Percentiles rank a stretch among this genome's conserved stretches.
These are phyloP conservation scores for Ptyas mucosa DNA, from an alignment of 2,113 vertebrate genomes.

Conservation along the genomic window DNA sequence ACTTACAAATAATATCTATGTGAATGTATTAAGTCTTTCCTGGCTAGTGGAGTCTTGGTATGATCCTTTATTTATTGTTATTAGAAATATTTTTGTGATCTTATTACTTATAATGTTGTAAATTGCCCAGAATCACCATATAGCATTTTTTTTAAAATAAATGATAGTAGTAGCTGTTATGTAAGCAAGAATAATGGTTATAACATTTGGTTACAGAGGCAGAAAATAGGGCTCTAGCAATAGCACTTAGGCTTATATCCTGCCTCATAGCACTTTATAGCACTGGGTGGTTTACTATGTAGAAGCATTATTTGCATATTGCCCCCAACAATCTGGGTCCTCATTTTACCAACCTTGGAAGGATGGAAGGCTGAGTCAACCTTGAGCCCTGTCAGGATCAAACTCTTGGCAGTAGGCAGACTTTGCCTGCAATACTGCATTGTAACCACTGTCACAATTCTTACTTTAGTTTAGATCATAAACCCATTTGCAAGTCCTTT, in stretches of 20 bases:
- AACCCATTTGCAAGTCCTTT: not conserved
- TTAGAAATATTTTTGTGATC: not conserved
- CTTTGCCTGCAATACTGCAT: not conserved
- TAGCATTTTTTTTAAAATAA: not conserved
- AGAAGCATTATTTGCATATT: not conserved
- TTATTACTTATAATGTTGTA: not conserved
- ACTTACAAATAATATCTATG: not conserved
- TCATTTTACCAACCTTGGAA: not conserved
- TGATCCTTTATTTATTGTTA: not conserved
- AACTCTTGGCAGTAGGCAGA: not conserved
- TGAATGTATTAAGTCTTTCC: not conserved
- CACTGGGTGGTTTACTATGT: not conserved
- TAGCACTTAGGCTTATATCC: no score
- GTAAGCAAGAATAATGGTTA: not conserved
- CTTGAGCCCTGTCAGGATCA: not conserved
- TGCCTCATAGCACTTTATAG: not conserved
- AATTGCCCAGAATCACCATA: not conserved
- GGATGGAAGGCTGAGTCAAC: not conserved
- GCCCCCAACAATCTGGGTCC: not conserved
- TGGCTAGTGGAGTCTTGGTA: not conserved
- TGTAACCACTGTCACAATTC: not conserved
- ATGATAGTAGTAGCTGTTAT: not conserved
- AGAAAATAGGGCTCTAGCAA: no score
- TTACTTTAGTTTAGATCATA: not conserved
- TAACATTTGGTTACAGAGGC: not conserved